These are phyloP conservation scores for Pseudomyrmex sp. DNA, from an alignment of 1,140 invertebrate genomes.

Conservation along the genomic window DNA sequence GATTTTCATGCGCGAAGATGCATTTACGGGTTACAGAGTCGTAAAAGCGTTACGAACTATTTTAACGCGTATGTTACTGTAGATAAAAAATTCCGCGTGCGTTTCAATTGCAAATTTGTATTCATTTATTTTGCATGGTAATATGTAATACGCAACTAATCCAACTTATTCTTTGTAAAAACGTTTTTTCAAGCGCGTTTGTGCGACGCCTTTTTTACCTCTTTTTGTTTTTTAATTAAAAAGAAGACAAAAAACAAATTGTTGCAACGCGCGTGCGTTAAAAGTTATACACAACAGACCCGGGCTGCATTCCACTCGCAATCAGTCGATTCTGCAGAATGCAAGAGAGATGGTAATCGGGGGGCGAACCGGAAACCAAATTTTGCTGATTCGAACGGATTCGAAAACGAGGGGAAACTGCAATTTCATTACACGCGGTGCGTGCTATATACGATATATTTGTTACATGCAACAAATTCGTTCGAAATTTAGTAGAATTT, in stretches of 20 bases:
- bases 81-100: neutral
- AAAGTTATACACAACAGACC: neutral
- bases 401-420: neutral
- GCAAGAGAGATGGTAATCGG: neutral
- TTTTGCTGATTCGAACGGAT: slow-evolving; percentile 2
- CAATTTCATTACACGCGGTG: neutral
- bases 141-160: no score
- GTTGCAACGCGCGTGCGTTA: slow-evolving; percentile 19
- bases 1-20: neutral
- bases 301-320: neutral
- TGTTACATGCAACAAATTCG: no score
- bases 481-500: neutral
- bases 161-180: no score
- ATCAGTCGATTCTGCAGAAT: neutral
- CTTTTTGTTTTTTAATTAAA: neutral
- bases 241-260: no score
- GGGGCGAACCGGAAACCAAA: neutral
- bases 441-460: no score
- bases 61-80: neutral
- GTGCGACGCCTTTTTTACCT: neutral
- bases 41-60: neutral
- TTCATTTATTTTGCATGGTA: no score
- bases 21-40: neutral
- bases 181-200: neutral
- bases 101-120: no score